These are phyloP conservation scores for Sebastes wilsoni DNA, from an alignment of 2,797 vertebrate genomes.

Conservation along the genomic window DNA sequence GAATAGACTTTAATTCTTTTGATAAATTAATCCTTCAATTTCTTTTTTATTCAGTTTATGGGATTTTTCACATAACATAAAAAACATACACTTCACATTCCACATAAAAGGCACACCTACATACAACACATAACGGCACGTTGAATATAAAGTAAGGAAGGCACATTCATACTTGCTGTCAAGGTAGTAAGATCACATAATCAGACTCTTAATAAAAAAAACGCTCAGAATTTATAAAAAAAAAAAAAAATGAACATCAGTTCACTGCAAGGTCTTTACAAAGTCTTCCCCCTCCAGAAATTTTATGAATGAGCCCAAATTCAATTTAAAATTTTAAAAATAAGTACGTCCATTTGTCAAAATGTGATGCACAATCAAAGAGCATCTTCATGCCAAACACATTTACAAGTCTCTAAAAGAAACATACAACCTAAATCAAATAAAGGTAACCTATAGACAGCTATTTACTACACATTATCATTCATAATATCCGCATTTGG, in stretches of 20 bases:
- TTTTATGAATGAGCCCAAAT: background rate
- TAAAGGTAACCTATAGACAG: background rate
- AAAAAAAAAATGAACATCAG: no score
- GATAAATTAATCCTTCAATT: background rate
- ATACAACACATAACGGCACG: no score
- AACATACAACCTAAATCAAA: background rate
- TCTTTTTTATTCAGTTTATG: no score
- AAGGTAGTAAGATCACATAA: background rate
- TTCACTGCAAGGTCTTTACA: no score
- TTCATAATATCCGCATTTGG: background rate
- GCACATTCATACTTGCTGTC: no score
- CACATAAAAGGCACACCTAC: background rate
- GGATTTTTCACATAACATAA: no score
- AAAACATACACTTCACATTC: no score
- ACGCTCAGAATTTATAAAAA: no score
- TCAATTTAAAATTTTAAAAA: background rate
- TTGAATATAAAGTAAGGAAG: no score
- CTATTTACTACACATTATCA: background rate
- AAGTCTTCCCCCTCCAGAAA: no score
- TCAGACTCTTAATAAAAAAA: no score
- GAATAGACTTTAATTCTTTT: background rate
- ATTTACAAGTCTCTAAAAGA: background rate
- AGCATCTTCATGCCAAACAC: background rate
- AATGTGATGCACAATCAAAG: background rate
- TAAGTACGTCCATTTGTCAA: background rate